Percentiles rank a stretch among this genome's conserved stretches.
phyloP scores from a whole-genome alignment of 2,797 vertebrate genomes.

The Poeciliopsis presidionis region DNA sequence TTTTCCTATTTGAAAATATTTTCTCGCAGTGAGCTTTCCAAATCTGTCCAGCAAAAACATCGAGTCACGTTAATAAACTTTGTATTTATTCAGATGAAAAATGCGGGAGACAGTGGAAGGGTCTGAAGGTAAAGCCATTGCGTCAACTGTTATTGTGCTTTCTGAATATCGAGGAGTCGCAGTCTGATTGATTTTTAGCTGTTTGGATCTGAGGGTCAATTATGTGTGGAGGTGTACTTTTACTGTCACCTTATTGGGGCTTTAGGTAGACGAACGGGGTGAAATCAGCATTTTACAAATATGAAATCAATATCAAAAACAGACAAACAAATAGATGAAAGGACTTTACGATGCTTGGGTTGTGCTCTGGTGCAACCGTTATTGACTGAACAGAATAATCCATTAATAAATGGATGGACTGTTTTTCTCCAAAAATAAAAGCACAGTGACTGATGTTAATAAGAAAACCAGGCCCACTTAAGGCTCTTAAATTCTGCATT shows the following conservation, averaged over 20 bases:
- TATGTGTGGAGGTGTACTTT: neutral
- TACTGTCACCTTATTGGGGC: neutral
- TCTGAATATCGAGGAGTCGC: neutral
- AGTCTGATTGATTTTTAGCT: neutral
- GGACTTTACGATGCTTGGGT: neutral
- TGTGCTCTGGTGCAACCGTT: neutral
- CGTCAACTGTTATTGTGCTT: neutral
- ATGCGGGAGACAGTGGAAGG: too few relatives aligned
- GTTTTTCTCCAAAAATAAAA: conserved; percentile 10
- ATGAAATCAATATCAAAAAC: neutral
- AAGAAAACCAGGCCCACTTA: neutral
- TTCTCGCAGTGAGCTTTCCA: too few relatives aligned
- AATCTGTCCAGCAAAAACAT: too few relatives aligned
- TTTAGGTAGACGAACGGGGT: neutral
- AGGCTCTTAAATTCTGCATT: neutral
- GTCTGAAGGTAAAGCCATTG: too few relatives aligned
- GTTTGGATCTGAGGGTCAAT: neutral
- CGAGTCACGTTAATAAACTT: too few relatives aligned
- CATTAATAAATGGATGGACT: neutral
- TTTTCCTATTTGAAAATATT: too few relatives aligned
- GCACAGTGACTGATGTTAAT: neutral
- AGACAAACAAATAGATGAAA: neutral
- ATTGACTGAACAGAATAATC: conserved; percentile 2
- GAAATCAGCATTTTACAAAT: neutral
- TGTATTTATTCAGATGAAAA: too few relatives aligned